These are phyloP conservation scores for Micropterix aruncella DNA, from an alignment of 2,888 invertebrate genomes.

Conservation along the genomic window DNA sequence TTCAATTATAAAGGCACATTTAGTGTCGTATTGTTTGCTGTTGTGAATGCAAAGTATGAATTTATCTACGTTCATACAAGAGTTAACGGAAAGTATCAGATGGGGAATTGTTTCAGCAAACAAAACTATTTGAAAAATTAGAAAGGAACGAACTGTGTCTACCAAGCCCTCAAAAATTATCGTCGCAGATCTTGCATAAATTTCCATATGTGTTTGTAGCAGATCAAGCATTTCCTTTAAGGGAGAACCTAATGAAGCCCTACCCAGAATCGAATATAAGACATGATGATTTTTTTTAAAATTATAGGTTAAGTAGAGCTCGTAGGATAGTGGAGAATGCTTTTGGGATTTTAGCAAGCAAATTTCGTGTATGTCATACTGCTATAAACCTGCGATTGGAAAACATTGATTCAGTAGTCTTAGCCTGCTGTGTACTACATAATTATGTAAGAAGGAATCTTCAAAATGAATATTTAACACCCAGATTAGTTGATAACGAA, in stretches of 20 bases:
- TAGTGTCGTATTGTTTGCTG: slow-evolving; percentile 11
- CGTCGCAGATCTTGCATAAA: background rate
- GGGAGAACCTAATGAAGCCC: background rate
- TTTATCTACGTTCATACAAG: slow-evolving; percentile 10
- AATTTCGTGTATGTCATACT: background rate
- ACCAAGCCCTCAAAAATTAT: background rate
- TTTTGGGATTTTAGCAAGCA: background rate
- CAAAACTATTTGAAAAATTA: slow-evolving; percentile 5
- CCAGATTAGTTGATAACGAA: background rate
- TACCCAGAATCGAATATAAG: background rate
- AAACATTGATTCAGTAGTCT: background rate
- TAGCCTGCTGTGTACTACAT: background rate
- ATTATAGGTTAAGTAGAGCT: background rate
- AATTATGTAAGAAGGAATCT: background rate
- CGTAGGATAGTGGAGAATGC: background rate
- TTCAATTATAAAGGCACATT: slow-evolving; percentile 11
- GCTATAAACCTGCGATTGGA: background rate
- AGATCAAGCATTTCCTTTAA: background rate
- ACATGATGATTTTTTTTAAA: background rate
- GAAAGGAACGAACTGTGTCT: background rate
- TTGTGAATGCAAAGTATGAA: slow-evolving; percentile 13
- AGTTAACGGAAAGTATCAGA: slow-evolving; percentile 11
- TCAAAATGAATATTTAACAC: background rate
- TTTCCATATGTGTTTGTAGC: background rate
- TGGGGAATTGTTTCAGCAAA: slow-evolving; percentile 10